Evolutionary conservation across 2,113 vertebrate species (phyloP).

Genomic region (Coracopsis vasa): DNA sequence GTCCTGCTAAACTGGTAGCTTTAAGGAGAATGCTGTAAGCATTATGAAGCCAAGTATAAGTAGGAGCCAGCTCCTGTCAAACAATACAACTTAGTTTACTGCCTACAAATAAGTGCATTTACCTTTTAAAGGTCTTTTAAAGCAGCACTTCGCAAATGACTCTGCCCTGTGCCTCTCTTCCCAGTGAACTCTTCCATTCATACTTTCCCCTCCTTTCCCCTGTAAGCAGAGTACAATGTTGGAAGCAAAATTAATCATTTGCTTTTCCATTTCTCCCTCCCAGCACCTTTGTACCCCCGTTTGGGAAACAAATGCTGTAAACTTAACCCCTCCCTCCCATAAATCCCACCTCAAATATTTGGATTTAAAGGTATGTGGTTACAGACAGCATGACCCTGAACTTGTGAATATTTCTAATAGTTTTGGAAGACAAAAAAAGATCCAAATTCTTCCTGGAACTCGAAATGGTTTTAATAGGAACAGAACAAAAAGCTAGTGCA

Average conservation of each 20-base stretch:
- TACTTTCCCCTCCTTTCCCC: not conserved
- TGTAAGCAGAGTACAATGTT: not conserved
- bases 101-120: not conserved
- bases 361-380: not conserved
- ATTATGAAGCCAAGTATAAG: not conserved
- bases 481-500: not conserved
- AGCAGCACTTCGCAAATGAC: not conserved
- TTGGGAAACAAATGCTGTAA: not conserved
- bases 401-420: constrained; percentile 2
- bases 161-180: not conserved
- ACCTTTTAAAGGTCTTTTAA: not conserved
- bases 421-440: constrained; percentile 51
- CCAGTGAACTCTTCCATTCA: not conserved
- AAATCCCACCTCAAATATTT: not conserved
- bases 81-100: not conserved
- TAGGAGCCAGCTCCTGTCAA: not conserved
- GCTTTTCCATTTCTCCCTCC: not conserved
- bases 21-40: not conserved
- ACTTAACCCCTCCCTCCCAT: not conserved
- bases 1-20: not conserved
- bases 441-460: not conserved
- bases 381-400: not conserved
- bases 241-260: not conserved
- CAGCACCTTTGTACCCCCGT: not conserved
- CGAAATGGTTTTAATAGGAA: not conserved